Base-by-base conservation (phyloP, 2,888 invertebrate species). In the Eudemis profundana region DNA sequence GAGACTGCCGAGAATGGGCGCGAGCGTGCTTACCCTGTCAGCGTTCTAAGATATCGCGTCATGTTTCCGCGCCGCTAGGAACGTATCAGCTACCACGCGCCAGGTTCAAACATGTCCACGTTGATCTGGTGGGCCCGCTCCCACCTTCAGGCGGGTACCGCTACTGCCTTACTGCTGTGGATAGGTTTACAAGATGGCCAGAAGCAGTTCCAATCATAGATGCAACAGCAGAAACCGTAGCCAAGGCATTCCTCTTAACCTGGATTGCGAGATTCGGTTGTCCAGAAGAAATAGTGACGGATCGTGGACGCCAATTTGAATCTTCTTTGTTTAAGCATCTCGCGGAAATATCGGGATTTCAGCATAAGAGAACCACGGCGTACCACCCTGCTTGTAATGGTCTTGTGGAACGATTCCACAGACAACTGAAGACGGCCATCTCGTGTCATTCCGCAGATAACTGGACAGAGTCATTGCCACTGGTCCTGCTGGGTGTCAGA, bases 211-310 rank as follows among this genome's bases (percentile, higher is more conserved):
- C 83, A 1, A 33, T 82, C 2, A n/a, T 33, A 15, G 74, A 82
- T 17, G 36, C 82, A 12, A 79, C 81, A 1, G 84, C 83, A 0
- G 80, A 78, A 57, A 78, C 82, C 0, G 78, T 81, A 2, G 82
- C 82, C 0, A 38, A 65, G n/a, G 78, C 82, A 1, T 75, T n/a
- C n/a, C n/a, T n/a, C n/a, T 40, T 56, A 0, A 68, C 69, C 0
- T 92, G 87, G 90, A 78, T 92, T 1, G 60, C 85, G 0, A 69
- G 86, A 8, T 89, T 79, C 63, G 88, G 89, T 0, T 72, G 78
- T 10, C 89, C 88, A 2, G 69, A 66, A 2, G 54, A 71, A 5
- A 72, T 75, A 3, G 68, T 72, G 1, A 72, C 73, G 1, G 73
- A 76, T 44, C 67, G 71, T 0, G 76, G 76, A 1, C 54, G 69